These are phyloP conservation scores for Apodemus speciosus DNA, from an alignment of 2,113 vertebrate genomes.

Conservation along the genomic window DNA sequence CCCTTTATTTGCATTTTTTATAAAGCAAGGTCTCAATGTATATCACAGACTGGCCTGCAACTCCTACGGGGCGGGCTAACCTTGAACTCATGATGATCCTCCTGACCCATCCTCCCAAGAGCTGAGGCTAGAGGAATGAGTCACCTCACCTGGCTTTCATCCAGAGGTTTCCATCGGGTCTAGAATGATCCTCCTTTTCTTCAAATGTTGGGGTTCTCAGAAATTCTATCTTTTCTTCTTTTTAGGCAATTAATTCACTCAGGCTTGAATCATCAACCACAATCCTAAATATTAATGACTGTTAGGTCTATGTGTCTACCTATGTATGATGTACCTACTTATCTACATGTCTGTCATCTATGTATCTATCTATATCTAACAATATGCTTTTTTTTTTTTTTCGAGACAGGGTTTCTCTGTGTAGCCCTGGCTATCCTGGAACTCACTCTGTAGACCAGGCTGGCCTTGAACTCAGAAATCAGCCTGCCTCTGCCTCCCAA, in stretches of 20 bases:
- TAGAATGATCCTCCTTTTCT: neutral
- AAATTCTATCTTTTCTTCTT: neutral
- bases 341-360: no score
- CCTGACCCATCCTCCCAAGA: neutral
- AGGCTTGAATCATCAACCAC: neutral
- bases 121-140: neutral
- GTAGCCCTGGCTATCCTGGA: no score
- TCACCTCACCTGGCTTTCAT: neutral
- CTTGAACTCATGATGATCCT: neutral
- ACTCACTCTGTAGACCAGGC: no score
- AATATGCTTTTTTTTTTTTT: no score
- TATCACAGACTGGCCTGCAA: neutral
- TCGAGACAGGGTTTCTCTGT: no score
- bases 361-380: neutral
- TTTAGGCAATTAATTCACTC: neutral
- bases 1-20: neutral
- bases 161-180: neutral
- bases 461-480: no score
- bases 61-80: neutral
- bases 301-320: neutral
- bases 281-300: neutral
- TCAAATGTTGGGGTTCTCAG: neutral
- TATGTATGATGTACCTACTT: neutral
- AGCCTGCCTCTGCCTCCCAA: no score
- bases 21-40: neutral